Evolutionary conservation across 2,797 vertebrate species (phyloP), one percentile per base, ranked within the genome.

Genomic region (Pampus argenteus): DNA sequence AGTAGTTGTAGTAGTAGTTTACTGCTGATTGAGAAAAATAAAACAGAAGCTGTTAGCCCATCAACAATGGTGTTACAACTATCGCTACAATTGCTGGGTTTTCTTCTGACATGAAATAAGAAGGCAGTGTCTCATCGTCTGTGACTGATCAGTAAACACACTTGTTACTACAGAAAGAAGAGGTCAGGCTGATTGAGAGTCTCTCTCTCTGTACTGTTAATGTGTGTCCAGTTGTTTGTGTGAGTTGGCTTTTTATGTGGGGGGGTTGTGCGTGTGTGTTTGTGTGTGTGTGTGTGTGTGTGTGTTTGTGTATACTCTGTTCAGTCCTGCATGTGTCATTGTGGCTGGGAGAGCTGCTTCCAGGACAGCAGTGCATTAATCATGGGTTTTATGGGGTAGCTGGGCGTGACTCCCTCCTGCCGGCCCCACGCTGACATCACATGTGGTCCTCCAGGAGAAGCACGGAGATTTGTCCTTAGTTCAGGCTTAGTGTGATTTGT

Each of bases 291-390:
- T 68, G 54, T 61, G 20, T 57, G 44, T 48, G 56, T 50, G 67
- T 57, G 20, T 76, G 26, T 50, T 52, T 3, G 45, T 71, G 78
- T n/a, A 36, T 75, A 62, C 29, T 75, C 31, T 55, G 51, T 76
- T 68, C 36, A 42, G 54, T 58, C 62, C 73, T 76, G 84, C 68
- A 48, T 86, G 86, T 92, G 86, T 88, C 89, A 87, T 75, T 87
- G 86, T 78, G 62, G 76, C 85, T 77, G 78, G 25, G 42, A 68
- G 83, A 80, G 69, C 82, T 72, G 86, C 87, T 88, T 79, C 84
- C 81, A 71, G 87, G 87, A 92, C 83, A 73, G 80, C 86, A 45
- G 74, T 66, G 79, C 88, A 93, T 93, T 92, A 91, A 93, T 93
- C 92, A 92, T 40, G 60, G 79, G 58, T 86, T 91, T 92, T 92